These are phyloP conservation scores for Menidia beryllina DNA, from an alignment of 2,113 vertebrate species.

Conservation along the genomic window DNA sequence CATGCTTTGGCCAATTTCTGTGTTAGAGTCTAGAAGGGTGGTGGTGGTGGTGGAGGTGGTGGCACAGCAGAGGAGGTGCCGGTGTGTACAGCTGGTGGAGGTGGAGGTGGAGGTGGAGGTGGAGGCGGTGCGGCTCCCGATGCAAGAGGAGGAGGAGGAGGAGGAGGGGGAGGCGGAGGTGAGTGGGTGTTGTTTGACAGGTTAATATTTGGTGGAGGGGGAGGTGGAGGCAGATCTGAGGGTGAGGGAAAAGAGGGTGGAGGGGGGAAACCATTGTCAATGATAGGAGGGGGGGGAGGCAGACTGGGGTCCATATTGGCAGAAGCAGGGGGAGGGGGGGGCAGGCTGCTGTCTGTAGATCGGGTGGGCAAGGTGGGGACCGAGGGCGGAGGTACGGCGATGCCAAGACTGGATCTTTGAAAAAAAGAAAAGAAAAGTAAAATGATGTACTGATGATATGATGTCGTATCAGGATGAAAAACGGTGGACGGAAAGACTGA, in stretches of 20 bases:
- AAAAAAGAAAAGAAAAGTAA: neutral
- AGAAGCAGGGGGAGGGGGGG: conserved; percentile 54
- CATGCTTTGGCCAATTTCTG: neutral
- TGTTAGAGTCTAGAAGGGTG: neutral
- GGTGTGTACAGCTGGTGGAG: conserved; percentile 1
- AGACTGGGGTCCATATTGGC: conserved; percentile 20
- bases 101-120: neutral
- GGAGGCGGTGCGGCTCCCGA: neutral
- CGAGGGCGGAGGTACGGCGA: conserved; percentile 80
- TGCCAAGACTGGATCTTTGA: conserved; percentile 70
- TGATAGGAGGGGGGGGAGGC: conserved; percentile 21
- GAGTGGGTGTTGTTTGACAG: conserved; percentile 11
- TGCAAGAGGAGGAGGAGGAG: conserved; percentile 24
- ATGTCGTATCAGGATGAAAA: neutral
- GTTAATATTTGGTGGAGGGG: conserved; percentile 1
- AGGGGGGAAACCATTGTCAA: conserved; percentile 34
- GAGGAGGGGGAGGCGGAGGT: conserved; percentile 38
- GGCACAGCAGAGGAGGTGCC: neutral
- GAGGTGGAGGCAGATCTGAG: conserved; percentile 43
- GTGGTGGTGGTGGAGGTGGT: conserved; percentile 19
- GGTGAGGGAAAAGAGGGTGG: conserved; percentile 42
- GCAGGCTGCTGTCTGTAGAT: conserved; percentile 18
- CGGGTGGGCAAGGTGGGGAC: conserved; percentile 61
- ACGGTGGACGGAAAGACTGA: neutral
- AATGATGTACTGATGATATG: neutral